A percentile compares a stretch with the other conserved stretches of the same genome.
phyloP scores from a whole-genome alignment of 2,113 vertebrate species.

The Psilopogon haemacephalus region DNA sequence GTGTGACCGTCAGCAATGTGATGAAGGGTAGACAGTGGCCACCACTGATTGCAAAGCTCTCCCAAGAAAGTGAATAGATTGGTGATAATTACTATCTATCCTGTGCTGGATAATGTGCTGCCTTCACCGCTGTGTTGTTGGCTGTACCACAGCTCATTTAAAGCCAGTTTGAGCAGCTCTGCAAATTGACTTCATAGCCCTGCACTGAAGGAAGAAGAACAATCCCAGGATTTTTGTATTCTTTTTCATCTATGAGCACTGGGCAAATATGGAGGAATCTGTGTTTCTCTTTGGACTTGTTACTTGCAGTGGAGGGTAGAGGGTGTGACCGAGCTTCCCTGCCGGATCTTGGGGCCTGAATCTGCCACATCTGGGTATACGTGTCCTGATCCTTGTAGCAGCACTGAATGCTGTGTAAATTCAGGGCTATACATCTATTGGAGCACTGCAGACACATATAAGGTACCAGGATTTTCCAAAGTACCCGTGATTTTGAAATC shows the following conservation, averaged over 20 bases:
- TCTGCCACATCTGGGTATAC: background rate
- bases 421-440: background rate
- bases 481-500: background rate
- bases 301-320: background rate
- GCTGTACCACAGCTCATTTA: background rate
- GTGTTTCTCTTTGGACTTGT: background rate
- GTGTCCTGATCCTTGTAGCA: background rate
- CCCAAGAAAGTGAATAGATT: background rate
- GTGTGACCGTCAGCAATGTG: background rate
- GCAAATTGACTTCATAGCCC: background rate
- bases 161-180: background rate
- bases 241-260: fast-evolving
- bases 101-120: background rate
- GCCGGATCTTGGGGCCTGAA: background rate
- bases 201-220: background rate
- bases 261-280: background rate
- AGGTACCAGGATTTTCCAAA: background rate
- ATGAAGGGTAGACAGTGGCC: background rate
- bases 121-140: fast-evolving
- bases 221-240: background rate
- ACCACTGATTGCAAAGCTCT: background rate
- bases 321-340: background rate
- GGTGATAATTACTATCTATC: background rate
- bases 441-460: background rate
- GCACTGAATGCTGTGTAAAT: background rate